Percentiles rank a stretch among this genome's conserved stretches.
These are phyloP conservation scores for Dendrolimus pini DNA, from an alignment of 2,888 invertebrate species.

Conservation along the genomic window DNA sequence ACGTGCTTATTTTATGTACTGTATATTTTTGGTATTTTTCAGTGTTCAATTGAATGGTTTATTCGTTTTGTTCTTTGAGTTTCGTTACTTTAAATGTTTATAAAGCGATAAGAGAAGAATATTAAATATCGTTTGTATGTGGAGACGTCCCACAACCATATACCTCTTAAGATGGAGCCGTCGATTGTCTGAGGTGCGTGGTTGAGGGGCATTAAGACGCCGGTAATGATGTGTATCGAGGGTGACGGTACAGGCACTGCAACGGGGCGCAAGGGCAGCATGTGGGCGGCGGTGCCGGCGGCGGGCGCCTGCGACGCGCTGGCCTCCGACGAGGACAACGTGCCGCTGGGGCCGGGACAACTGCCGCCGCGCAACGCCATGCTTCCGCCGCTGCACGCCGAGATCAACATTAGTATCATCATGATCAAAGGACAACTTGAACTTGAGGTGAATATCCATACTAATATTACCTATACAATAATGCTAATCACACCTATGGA, in stretches of 20 bases:
- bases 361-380: constrained; percentile 86
- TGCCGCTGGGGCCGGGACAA: constrained; percentile 87
- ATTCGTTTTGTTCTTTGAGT: constrained; percentile 45
- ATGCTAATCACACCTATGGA: neutral
- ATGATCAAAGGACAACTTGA: constrained; percentile 95
- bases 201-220: constrained; percentile 3
- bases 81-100: constrained; percentile 37
- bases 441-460: constrained; percentile 79
- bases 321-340: constrained; percentile 62
- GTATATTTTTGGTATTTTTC: constrained; percentile 56
- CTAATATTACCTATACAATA: neutral
- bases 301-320: constrained; percentile 51
- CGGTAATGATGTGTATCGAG: constrained; percentile 32
- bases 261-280: constrained; percentile 75
- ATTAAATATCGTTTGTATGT: constrained; percentile 7
- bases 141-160: neutral
- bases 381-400: constrained; percentile 83
- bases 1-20: constrained; percentile 73
- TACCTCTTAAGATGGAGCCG: neutral
- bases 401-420: constrained; percentile 90
- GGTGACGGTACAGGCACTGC: constrained; percentile 60
- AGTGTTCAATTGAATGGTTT: constrained; percentile 70
- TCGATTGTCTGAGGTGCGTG: neutral
- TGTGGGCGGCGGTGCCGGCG: constrained; percentile 73
- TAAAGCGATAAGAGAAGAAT: constrained; percentile 15